A percentile compares a stretch with the other conserved stretches of the same genome.
Conservation (phyloP, 2,888 invertebrate genomes). For the Cylindroiulus punctatus region DNA sequence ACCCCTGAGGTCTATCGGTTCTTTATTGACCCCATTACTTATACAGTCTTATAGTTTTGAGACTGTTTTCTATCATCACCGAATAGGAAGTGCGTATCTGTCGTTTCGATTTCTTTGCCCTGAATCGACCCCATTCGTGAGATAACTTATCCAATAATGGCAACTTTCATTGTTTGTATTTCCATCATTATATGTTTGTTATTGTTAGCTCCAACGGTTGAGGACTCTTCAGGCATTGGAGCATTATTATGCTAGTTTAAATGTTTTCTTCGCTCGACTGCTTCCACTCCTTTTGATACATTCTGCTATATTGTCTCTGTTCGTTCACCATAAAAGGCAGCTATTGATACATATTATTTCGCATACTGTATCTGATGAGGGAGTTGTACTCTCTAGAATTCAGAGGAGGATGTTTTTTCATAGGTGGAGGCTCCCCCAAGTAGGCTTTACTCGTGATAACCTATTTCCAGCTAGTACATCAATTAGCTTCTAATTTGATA, state of each 20-base stretch:
- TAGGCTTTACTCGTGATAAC: not conserved
- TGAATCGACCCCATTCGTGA: conserved; percentile 34
- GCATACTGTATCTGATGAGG: not conserved
- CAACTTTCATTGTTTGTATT: conserved; percentile 37
- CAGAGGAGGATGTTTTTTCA: not conserved
- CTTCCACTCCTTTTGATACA: not conserved
- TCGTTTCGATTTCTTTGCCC: conserved; percentile 33
- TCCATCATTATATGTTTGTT: conserved; percentile 25
- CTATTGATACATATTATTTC: conserved; percentile 13
- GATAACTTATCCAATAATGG: conserved; percentile 42
- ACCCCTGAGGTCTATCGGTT: not conserved
- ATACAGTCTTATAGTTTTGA: not conserved
- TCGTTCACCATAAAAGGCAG: not conserved
- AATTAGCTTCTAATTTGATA: conserved; percentile 42
- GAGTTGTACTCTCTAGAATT: not conserved
- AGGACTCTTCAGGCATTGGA: not conserved
- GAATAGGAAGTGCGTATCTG: not conserved
- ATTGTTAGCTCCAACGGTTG: not conserved
- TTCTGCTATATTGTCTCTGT: not conserved
- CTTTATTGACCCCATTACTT: not conserved
- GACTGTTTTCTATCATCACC: not conserved
- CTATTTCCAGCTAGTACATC: conserved; percentile 4
- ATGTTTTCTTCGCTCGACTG: not conserved
- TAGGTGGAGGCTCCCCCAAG: not conserved
- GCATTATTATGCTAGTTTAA: not conserved